Evolutionary conservation across 2,113 vertebrate genomes (phyloP), one percentile per base, ranked within the genome.

Genomic region (Apistogramma diplotaenia): DNA sequence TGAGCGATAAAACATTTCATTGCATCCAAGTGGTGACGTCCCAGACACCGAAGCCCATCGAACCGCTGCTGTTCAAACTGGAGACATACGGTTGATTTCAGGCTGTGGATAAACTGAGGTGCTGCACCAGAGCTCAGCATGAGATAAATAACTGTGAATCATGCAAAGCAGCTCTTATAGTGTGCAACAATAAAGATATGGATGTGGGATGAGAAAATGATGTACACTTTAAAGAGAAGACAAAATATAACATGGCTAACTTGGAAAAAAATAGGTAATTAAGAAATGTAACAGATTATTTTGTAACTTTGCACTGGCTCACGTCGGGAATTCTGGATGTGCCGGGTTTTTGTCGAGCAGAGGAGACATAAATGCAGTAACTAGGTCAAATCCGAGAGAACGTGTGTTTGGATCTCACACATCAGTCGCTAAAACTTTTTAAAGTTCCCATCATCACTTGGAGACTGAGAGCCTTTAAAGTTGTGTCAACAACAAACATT

Each of bases 361-460:
- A 71, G 18, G 23, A 74, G 16, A 60, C 57, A 25, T 12, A 77
- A 67, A 55, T 60, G 35, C 8, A 62, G 21, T 65, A 88, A 89
- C 29, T 85, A 15, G 76, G 80, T 89, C 67, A 78, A 75, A 78
- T 21, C 67, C 65, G 29, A 65, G 56, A 74, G 77, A 62, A 83
- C 83, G 5, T 6, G 53, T 8, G 13, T 19, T 70, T 70, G 62
- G 25, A 70, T 12, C 7, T 75, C 46, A 0, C 43, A 29, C 75
- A 76, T 85, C 82, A 87, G 8, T 40, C 2, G 21, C 49, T 76
- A 11, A 43, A 82, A 54, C 40, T 31, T 73, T 55, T 49, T 54
- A 33, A 80, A 72, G 82, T 8, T 51, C 21, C 58, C 5, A 54
- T 43, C 51, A 23, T 78, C 78, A 72, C 61, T 79, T 8, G n/a